These are phyloP conservation scores for Aphelenchoides besseyi DNA, from an alignment of 1,140 invertebrate genomes.

Conservation along the genomic window DNA sequence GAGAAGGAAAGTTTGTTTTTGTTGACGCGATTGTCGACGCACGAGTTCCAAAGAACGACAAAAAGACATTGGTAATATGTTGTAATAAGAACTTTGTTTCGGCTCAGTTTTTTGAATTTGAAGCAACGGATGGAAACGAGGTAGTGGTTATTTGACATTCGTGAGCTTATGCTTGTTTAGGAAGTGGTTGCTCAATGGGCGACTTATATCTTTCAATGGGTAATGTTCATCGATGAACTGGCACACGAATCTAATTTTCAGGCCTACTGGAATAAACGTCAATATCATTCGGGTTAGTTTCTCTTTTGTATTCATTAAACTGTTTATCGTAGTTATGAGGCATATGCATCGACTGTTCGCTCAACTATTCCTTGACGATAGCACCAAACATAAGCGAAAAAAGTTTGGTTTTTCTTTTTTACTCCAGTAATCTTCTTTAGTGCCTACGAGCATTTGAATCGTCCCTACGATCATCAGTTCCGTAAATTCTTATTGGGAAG, in stretches of 20 bases:
- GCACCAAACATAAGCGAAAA: not conserved
- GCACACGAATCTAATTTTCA: too few species aligned
- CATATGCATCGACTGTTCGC: constrained; percentile 4
- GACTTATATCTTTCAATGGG: not conserved
- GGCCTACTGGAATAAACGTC: constrained; percentile 15
- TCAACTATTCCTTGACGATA: not conserved
- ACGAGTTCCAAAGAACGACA: not conserved
- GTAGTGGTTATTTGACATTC: not conserved
- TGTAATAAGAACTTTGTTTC: constrained; percentile 5
- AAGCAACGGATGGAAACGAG: not conserved
- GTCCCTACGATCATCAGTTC: not conserved
- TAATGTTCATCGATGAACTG: too few species aligned
- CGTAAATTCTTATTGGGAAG: not conserved
- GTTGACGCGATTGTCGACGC: not conserved
- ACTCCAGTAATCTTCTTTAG: constrained; percentile 10
- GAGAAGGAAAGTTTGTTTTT: not conserved
- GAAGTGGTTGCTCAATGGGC: not conserved
- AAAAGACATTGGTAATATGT: not conserved
- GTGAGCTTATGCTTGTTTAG: not conserved
- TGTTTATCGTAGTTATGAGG: too few species aligned
- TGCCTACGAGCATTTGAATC: not conserved
- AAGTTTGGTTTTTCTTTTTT: constrained; percentile 7
- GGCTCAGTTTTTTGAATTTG: not conserved
- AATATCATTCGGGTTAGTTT: constrained; percentile 9
- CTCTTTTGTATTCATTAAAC: too few species aligned